A percentile compares a stretch with the other conserved stretches of the same genome.
phyloP scores from a whole-genome alignment of 2,797 vertebrate species.

The Typhlichthys subterraneus region DNA sequence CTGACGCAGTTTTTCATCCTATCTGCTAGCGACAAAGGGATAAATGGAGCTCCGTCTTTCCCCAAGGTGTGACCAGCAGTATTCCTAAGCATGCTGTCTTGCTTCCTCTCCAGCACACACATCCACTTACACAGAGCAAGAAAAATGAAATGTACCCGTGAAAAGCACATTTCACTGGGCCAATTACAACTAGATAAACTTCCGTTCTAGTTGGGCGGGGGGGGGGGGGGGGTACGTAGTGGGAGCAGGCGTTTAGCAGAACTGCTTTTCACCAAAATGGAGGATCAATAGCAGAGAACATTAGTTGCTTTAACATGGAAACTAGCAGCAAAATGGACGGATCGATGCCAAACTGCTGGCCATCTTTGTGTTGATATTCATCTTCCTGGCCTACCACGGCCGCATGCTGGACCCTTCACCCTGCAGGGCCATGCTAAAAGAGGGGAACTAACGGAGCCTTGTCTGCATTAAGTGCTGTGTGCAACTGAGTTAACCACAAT shows the following conservation, averaged over 20 bases:
- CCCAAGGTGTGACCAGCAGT: constrained; percentile 7
- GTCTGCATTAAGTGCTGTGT: not conserved
- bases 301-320: constrained; percentile 71
- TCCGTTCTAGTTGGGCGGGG: not conserved
- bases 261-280: constrained; percentile 63
- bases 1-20: constrained; percentile 15
- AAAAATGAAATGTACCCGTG: not conserved
- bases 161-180: not conserved
- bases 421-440: constrained; percentile 9
- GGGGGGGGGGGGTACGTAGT: constrained; percentile 26
- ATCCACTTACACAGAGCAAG: constrained; percentile 6
- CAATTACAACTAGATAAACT: constrained; percentile 5
- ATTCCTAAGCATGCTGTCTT: constrained; percentile 29
- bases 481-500: constrained; percentile 6
- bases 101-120: constrained; percentile 1
- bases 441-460: not conserved
- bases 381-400: constrained; percentile 7
- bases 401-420: constrained; percentile 1
- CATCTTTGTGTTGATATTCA: constrained; percentile 49
- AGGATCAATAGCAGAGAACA: constrained; percentile 71
- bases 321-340: constrained; percentile 51
- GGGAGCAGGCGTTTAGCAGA: too few relatives aligned
- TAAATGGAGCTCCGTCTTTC: constrained; percentile 26
- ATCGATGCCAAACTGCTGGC: constrained; percentile 67
- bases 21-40: constrained; percentile 36